Conservation (phyloP, 2,888 invertebrate species). For the Cephus runcator region DNA sequence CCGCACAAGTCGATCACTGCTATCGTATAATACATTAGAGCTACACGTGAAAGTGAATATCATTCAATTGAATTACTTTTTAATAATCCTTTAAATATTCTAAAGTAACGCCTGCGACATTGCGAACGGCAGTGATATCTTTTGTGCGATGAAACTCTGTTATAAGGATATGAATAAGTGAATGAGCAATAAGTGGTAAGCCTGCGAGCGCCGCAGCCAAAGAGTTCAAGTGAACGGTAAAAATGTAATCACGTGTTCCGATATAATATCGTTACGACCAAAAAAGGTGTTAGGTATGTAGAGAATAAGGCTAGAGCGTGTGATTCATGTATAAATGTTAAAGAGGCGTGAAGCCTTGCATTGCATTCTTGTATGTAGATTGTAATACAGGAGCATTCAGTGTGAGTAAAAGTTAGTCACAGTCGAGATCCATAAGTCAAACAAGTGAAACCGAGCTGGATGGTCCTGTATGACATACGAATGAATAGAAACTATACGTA, state of each 20-base stretch:
- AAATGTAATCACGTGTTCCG: constrained; percentile 25
- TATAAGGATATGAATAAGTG: constrained; percentile 42
- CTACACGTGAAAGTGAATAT: not conserved
- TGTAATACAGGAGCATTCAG: not conserved
- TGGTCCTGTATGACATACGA: constrained; percentile 4
- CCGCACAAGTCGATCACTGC: constrained; percentile 41
- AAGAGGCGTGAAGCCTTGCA: constrained; percentile 32
- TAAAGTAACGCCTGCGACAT: not conserved
- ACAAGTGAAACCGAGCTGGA: not conserved
- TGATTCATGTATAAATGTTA: constrained; percentile 50
- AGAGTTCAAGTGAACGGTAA: constrained; percentile 43
- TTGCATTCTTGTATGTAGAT: constrained; percentile 19
- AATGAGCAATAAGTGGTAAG: constrained; percentile 64
- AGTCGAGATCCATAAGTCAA: not conserved
- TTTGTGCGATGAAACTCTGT: not conserved
- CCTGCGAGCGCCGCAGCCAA: constrained; percentile 63
- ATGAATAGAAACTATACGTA: constrained; percentile 17
- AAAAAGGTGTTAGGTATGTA: constrained; percentile 23
- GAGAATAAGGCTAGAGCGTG: constrained; percentile 49
- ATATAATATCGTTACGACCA: constrained; percentile 11
- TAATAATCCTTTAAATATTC: not conserved
- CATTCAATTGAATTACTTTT: not conserved
- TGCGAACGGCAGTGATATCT: not conserved
- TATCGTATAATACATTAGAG: not conserved
- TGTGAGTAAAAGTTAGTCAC: not conserved